A percentile compares a stretch with the other conserved stretches of the same genome.
Conservation (phyloP, 2,888 invertebrate genomes). For the Tenthredo mesomela region DNA sequence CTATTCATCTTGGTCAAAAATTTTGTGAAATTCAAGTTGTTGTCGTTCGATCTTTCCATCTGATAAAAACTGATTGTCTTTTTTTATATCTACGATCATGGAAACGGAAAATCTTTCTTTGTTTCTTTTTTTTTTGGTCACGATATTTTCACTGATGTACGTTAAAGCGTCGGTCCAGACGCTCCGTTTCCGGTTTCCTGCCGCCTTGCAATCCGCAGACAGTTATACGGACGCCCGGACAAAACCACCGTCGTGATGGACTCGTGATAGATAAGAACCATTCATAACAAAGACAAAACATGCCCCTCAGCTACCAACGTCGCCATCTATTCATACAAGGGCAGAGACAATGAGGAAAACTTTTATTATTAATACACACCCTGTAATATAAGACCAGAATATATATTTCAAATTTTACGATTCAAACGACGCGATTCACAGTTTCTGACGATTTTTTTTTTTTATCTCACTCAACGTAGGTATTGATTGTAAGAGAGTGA, state of each 20-base stretch:
- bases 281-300: conserved; percentile 75
- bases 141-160: conserved; percentile 34
- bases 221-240: conserved; percentile 65
- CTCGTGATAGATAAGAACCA: conserved; percentile 71
- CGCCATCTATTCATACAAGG: conserved; percentile 32
- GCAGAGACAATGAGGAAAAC: conserved; percentile 68
- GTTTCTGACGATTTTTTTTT: not conserved
- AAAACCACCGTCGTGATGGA: conserved; percentile 67
- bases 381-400: not conserved
- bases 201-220: conserved; percentile 75
- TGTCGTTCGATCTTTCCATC: not conserved
- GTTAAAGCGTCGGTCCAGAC: conserved; percentile 69
- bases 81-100: not conserved
- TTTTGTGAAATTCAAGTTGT: not conserved
- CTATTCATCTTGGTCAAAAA: not conserved
- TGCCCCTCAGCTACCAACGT: conserved; percentile 57
- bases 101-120: not conserved
- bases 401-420: not conserved
- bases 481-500: too few species aligned
- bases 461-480: not conserved
- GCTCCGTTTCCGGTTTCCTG: conserved; percentile 74
- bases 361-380: conserved; percentile 69
- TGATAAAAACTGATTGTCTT: not conserved
- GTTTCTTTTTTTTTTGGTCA: conserved; percentile 5
- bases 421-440: not conserved